Evolutionary conservation across 2,888 invertebrate genomes (phyloP).

Genomic region (Odontocolon sp.): DNA sequence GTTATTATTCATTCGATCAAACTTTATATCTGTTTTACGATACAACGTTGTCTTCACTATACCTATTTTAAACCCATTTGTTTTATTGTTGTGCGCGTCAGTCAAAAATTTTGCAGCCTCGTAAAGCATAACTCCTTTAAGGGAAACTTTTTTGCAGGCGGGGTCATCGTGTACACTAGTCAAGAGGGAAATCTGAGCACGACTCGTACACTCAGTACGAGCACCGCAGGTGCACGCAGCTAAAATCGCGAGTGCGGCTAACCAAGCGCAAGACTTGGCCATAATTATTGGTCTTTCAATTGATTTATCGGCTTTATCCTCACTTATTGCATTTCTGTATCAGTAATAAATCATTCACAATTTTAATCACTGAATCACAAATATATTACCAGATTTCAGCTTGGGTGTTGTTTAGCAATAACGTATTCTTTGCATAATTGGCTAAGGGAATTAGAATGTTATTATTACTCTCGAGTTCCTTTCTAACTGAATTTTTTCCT

Average conservation of each 20-base stretch:
- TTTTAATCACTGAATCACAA: no score
- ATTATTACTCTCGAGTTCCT: constrained; percentile 6
- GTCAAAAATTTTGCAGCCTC: constrained; percentile 74
- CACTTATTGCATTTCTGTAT: background rate
- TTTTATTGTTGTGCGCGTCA: constrained; percentile 73
- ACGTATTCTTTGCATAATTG: no score
- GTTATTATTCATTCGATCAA: no score
- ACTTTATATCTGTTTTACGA: no score
- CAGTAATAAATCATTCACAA: no score
- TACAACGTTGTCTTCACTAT: background rate
- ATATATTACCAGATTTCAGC: no score
- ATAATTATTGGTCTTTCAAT: constrained; percentile 35
- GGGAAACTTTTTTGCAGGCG: constrained; percentile 70
- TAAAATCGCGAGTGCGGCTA: constrained; percentile 66
- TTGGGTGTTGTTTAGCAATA: no score
- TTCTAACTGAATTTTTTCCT: constrained; percentile 43
- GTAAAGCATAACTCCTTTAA: constrained; percentile 73
- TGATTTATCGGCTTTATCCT: background rate
- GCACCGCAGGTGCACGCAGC: constrained; percentile 76
- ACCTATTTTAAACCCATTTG: constrained; percentile 76
- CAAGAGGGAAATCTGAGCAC: constrained; percentile 71
- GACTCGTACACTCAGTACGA: constrained; percentile 70
- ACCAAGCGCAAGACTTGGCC: constrained; percentile 54
- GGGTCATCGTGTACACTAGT: constrained; percentile 75
- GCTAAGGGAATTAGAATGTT: background rate